phyloP scores from a whole-genome alignment of 2,797 vertebrate species.

The Lepus townsendii region DNA sequence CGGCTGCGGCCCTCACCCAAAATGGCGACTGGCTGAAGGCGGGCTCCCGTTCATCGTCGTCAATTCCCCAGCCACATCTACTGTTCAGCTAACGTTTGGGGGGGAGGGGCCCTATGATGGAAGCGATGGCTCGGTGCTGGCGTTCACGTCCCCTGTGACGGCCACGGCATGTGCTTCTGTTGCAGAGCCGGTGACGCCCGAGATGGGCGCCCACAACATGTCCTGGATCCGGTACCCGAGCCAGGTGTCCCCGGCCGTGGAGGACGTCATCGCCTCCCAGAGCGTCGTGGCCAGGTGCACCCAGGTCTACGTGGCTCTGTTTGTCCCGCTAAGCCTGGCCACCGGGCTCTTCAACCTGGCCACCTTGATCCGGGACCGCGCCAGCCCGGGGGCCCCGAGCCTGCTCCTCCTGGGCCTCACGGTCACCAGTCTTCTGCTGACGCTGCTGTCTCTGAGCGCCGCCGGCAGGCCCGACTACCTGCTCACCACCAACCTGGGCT shows the following conservation, averaged over 20 bases:
- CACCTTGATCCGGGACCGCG: conserved; percentile 84
- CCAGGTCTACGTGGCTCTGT: conserved; percentile 87
- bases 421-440: conserved; percentile 88
- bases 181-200: neutral
- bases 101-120: neutral
- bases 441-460: conserved; percentile 90
- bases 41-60: neutral
- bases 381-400: conserved; percentile 85
- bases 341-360: conserved; percentile 88
- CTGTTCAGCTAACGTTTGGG: conserved; percentile 70
- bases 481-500: conserved; percentile 83
- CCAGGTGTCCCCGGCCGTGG: conserved; percentile 6
- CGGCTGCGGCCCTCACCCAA: too few species aligned
- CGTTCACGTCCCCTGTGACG: neutral
- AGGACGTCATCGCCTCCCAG: conserved; percentile 85
- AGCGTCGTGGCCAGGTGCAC: conserved; percentile 88
- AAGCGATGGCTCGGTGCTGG: neutral
- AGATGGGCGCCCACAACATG: conserved; percentile 84
- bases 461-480: conserved; percentile 88
- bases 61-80: conserved; percentile 42
- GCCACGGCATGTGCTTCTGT: neutral
- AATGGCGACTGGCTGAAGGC: too few species aligned
- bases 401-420: conserved; percentile 88
- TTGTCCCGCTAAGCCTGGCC: conserved; percentile 87
- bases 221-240: conserved; percentile 86